These are phyloP conservation scores for Corythornis madagascariensis DNA, from an alignment of 2,113 vertebrate genomes.

Conservation along the genomic window DNA sequence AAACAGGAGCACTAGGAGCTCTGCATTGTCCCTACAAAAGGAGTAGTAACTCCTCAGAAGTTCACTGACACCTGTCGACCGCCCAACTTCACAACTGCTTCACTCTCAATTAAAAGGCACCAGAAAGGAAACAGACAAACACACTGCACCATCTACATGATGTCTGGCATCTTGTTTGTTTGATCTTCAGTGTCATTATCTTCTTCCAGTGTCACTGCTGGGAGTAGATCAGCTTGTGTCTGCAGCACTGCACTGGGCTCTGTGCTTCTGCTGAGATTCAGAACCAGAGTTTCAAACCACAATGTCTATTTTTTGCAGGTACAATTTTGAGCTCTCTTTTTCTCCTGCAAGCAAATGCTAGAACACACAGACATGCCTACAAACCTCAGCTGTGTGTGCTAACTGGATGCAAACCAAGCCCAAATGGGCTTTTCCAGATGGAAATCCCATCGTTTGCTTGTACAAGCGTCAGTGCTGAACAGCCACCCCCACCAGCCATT, in stretches of 20 bases:
- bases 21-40: neutral
- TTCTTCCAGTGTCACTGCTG: slow-evolving; percentile 7
- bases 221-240: slow-evolving; percentile 8
- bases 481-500: slow-evolving; percentile 25
- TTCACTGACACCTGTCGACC: neutral
- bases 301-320: slow-evolving; percentile 30
- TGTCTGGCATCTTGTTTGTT: neutral
- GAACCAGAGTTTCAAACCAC: neutral
- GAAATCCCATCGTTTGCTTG: slow-evolving; percentile 62
- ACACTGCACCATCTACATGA: neutral
- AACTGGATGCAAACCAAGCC: slow-evolving; percentile 54
- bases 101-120: neutral
- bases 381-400: slow-evolving; percentile 27
- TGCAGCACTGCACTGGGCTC: neutral
- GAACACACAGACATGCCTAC: slow-evolving; percentile 46
- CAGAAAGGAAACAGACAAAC: neutral
- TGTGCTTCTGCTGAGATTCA: neutral
- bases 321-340: slow-evolving; percentile 1
- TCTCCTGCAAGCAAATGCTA: slow-evolving; percentile 32
- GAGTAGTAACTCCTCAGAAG: neutral
- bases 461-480: slow-evolving; percentile 64
- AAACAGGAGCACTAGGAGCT: neutral
- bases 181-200: neutral
- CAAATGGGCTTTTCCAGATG: slow-evolving; percentile 54
- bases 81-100: neutral